Base-by-base conservation (phyloP, 2,113 vertebrate genomes). In the Channa argus region DNA sequence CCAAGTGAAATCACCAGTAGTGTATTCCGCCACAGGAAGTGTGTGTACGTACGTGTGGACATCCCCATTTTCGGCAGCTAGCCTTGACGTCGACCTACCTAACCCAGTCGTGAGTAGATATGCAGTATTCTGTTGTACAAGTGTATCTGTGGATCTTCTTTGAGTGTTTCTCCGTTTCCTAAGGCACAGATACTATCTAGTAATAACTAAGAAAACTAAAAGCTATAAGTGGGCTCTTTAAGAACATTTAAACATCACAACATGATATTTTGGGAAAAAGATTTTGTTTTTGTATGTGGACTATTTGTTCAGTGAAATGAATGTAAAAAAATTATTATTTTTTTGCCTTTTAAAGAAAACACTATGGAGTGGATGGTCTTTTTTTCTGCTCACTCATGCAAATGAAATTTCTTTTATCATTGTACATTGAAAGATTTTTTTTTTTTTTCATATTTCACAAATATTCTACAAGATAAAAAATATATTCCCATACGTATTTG, bases 61-160 rank as follows among this genome's bases (percentile, higher is more conserved):
- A 91, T 94, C 92, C 94, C 93, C 91, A 94, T 94, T 94, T 93
- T 92, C 52, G 96, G 96, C 96, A 97, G 96, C 96, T 97, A 97
- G 91, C 95, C 93, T 89, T 94, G 92, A 86, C 84, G 90, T 93
- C 50, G 85, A 94, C 94, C 94, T 91, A 83, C 90, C 94, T 91
- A 83, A 92, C 93, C 93, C 94, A 89, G 92, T 94, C 83, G 92
- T 96, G 92, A 94, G 94, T 95, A 96, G 95, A 94, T 80, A 95
- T 95, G 94, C 94, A 94, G 96, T 96, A 93, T 97, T 97, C 95
- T 93, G 95, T 96, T 94, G 95, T 96, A 94, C 94, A 95, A 63
- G 93, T 96, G 96, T 95, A 95, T 94, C 95, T 91, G 96, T 94
- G 94, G 92, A 88, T 94, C 89, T 95, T 94, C 79, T 90, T 95